A percentile compares a stretch with the other conserved stretches of the same genome.
Evolutionary conservation across 1,140 invertebrate genomes (phyloP).

Genomic region (Agraylea sexmaculata): DNA sequence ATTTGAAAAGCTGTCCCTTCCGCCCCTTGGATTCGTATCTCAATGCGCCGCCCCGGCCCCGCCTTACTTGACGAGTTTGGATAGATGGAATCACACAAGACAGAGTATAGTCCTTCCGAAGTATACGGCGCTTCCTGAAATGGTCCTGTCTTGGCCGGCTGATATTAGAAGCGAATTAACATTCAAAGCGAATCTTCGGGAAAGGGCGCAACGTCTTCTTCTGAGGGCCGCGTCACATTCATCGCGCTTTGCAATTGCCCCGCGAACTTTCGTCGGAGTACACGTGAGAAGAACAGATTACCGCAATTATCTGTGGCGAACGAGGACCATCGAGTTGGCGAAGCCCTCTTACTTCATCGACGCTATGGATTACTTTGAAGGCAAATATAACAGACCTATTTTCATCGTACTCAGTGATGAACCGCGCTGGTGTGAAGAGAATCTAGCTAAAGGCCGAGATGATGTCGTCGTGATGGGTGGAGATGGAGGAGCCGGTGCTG

Average conservation of each 20-base stretch:
- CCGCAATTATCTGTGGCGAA: constrained; percentile 42
- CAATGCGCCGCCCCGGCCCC: constrained; percentile 40
- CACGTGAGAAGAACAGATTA: constrained; percentile 52
- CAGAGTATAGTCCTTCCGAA: constrained; percentile 47
- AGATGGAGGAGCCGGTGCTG: constrained; percentile 40
- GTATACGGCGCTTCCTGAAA: constrained; percentile 44
- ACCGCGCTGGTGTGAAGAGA: constrained; percentile 44
- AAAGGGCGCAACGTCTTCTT: constrained; percentile 36
- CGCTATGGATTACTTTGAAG: constrained; percentile 45
- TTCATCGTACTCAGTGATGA: constrained; percentile 53
- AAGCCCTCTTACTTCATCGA: constrained; percentile 40
- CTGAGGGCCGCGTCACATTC: constrained; percentile 27
- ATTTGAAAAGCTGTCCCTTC: constrained; percentile 46
- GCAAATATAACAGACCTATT: constrained; percentile 39
- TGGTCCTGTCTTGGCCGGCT: constrained; percentile 43
- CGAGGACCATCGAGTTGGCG: constrained; percentile 36
- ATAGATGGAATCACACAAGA: constrained; percentile 44
- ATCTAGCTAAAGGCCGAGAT: constrained; percentile 32
- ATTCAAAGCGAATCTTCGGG: constrained; percentile 36
- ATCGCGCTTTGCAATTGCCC: constrained; percentile 28
- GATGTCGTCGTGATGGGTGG: constrained; percentile 39
- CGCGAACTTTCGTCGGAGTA: constrained; percentile 39
- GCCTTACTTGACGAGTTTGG: constrained; percentile 38
- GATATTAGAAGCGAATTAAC: constrained; percentile 45
- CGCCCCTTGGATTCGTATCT: constrained; percentile 43